Evolutionary conservation across 2,113 vertebrate genomes (phyloP), one percentile per base, ranked within the genome.

Genomic region (Jaculus jaculus): DNA sequence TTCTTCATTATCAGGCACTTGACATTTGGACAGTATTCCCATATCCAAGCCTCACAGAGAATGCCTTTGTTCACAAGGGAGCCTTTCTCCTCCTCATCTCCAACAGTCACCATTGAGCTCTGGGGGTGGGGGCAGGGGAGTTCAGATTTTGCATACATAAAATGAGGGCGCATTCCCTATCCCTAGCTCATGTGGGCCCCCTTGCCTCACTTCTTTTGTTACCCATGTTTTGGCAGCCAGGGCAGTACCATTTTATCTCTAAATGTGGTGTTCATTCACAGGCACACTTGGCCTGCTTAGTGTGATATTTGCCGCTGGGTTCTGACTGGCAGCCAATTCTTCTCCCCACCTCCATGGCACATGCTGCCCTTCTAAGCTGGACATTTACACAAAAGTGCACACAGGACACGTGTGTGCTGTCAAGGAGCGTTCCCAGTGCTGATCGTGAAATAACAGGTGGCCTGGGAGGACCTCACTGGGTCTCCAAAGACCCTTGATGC

Each of bases 1-100:
- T 97, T 94, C 93, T 96, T 93, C 93, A 91, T 96, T 95, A 98
- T 96, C 93, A 89, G 90, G 96, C 0, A 0, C 77, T 93, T 95
- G 94, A 80, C 82, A 78, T 96, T 95, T 96, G 87, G 87, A 92
- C 97, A 80, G 71, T 58, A 68, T 92, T 89, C 84, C 68, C 78
- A 87, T 77, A 81, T 71, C 83, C n/a, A 37, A 54, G 92, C 88
- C 94, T 93, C 89, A 92, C 30, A 63, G 68, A 96, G 91, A 95
- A 95, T 34, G 2, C 23, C 68, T 95, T 96, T 97, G 77, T 96
- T 95, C 92, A 47, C 90, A 39, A 28, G 21, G 7, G 84, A 58
- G 69, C 86, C 20, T 81, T 0, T 0, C 71, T 20, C 74, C 21
- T 61, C 73, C 72, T 73, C 17, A 12, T 39, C 73, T 51, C 89